Base-by-base conservation (phyloP, 2,888 invertebrate species). In the Drosophila longiperda region DNA sequence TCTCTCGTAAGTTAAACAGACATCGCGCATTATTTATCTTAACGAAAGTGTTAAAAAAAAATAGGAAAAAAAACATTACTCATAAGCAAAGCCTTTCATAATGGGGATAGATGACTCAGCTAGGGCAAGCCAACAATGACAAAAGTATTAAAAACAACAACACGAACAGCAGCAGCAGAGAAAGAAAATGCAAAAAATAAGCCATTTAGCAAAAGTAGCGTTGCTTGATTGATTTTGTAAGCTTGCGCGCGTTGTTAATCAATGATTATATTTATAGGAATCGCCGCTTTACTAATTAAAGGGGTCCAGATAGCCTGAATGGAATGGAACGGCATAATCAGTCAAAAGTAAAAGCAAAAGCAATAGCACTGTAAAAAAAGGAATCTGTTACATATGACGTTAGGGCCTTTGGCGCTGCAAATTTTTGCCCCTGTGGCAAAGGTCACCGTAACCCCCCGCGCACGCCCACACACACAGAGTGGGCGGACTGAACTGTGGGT, bases 361-460 rank as follows among this genome's bases (percentile, higher is more conserved):
- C 33, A 15, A 53, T 15, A 48, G 17, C 33, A 15, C 33, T 17
- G 12, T 4, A 36, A 36, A 40, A 57, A 57, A 59, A 11, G 17
- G 38, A 72, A 75, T 59, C 40, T 55, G 32, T 36, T 57, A 45
- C 40, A 58, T 38, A 52, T 15, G 32, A 58, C 23, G 34, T 26
- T 26, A 23, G 45, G 36, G 29, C 7, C 12, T 8, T 55, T n/a
- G n/a, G 15, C 54, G 48, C 26, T 55, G 45, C 11, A 58, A 65
- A 38, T 34, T 40, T 67, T 80, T 75, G 36, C 55, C 76, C 76
- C 80, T 80, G 67, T 42, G 76, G 32, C 67, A 80, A 78, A 78
- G 78, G 78, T 78, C 78, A 80, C 61, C 61, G 68, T 33, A 66
- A 60, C 49, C 48, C 54, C 55, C 36, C 36, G 17, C 34, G 17